Evolutionary conservation across 2,888 invertebrate genomes (phyloP).

Genomic region (Conistra vaccinii): DNA sequence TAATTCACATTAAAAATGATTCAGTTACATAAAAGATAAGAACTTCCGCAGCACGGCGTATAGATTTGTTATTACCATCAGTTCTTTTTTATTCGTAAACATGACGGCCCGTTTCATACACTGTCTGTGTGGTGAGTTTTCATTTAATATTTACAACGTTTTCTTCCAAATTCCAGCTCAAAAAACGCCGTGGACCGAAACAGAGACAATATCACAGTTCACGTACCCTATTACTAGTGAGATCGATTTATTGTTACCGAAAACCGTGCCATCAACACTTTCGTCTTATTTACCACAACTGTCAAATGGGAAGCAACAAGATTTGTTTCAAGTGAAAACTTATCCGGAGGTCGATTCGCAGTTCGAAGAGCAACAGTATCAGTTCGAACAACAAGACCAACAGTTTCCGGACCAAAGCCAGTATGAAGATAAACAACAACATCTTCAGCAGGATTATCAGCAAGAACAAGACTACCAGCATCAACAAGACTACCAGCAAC

Average conservation of each 20-base stretch:
- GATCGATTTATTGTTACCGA: constrained; percentile 79
- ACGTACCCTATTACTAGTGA: constrained; percentile 83
- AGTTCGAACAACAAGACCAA: constrained; percentile 69
- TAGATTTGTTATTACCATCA: constrained; percentile 68
- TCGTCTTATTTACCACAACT: constrained; percentile 82
- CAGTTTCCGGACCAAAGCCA: constrained; percentile 68
- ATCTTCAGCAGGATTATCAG: constrained; percentile 59
- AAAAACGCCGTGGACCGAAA: constrained; percentile 86
- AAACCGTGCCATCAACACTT: constrained; percentile 80
- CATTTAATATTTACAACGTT: constrained; percentile 75
- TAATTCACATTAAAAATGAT: constrained; percentile 54
- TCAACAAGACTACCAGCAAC: constrained; percentile 62
- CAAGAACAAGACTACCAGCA: constrained; percentile 62
- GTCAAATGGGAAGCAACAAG: constrained; percentile 79
- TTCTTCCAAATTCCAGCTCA: constrained; percentile 86
- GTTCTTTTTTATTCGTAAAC: constrained; percentile 68
- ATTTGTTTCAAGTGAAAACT: constrained; percentile 76
- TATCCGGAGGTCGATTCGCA: constrained; percentile 78
- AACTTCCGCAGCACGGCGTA: constrained; percentile 75
- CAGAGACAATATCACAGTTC: constrained; percentile 81
- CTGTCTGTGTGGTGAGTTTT: constrained; percentile 74
- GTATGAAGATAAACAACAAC: constrained; percentile 67
- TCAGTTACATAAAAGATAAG: constrained; percentile 79
- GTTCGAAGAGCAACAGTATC: constrained; percentile 73
- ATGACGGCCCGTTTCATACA: constrained; percentile 78